These are phyloP conservation scores for Bhutanitis thaidina DNA, from an alignment of 2,888 invertebrate species.

Conservation along the genomic window DNA sequence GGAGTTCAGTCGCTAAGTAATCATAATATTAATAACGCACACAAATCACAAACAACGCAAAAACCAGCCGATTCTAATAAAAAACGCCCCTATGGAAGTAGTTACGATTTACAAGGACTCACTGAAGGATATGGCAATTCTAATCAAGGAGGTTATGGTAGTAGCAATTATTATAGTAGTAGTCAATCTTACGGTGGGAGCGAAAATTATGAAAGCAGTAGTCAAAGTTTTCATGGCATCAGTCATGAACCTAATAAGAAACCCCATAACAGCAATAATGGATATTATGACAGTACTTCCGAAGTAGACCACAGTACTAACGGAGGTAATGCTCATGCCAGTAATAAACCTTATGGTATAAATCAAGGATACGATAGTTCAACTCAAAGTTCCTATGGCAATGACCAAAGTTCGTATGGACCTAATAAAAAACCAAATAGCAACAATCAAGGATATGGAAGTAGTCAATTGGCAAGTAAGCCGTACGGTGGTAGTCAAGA, in stretches of 20 bases:
- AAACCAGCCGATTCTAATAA: conserved; percentile 16
- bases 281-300: neutral
- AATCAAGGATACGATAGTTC: conserved; percentile 19
- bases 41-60: conserved; percentile 3
- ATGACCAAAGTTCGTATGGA: conserved; percentile 12
- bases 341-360: conserved; percentile 8
- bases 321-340: conserved; percentile 1
- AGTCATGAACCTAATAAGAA: conserved; percentile 19
- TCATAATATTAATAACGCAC: conserved; percentile 4
- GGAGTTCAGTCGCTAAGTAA: conserved; percentile 3
- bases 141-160: conserved; percentile 22
- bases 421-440: conserved; percentile 16
- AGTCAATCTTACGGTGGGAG: conserved; percentile 17
- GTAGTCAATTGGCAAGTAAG: neutral
- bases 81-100: conserved; percentile 22
- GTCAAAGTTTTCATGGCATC: conserved; percentile 20
- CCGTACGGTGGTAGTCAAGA: conserved; percentile 3
- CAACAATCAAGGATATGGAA: conserved; percentile 20
- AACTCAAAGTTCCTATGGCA: conserved; percentile 25
- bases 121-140: conserved; percentile 22
- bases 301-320: neutral
- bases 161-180: conserved; percentile 23
- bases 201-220: conserved; percentile 7
- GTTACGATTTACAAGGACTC: conserved; percentile 9
- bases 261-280: conserved; percentile 19